Percentiles rank a stretch among this genome's conserved stretches.
Evolutionary conservation across 2,113 vertebrate genomes (phyloP).

Genomic region (Alligator mississippiensis): DNA sequence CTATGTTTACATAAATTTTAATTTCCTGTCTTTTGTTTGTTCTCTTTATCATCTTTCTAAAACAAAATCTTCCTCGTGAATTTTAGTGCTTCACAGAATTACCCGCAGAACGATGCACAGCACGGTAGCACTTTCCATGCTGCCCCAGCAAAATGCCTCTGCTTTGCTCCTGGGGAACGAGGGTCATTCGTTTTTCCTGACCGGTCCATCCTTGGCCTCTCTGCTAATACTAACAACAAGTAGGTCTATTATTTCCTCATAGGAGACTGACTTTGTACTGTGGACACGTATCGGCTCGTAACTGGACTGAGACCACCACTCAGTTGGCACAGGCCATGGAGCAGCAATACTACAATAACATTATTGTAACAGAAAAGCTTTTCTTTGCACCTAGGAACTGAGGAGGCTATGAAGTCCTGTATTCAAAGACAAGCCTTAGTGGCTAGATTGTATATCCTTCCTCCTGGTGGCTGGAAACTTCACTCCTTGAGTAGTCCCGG

Average conservation of each 20-base stretch:
- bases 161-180: fast-evolving
- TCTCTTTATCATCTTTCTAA: constrained; percentile 71
- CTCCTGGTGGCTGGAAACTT: not conserved
- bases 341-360: not conserved
- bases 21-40: constrained; percentile 76
- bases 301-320: constrained; percentile 1
- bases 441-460: not conserved
- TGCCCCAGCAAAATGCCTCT: not conserved
- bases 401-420: not conserved
- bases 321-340: not conserved
- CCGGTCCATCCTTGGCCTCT: not conserved
- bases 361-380: not conserved
- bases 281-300: not conserved
- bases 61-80: constrained; percentile 59
- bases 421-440: not conserved
- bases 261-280: not conserved
- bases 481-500: not conserved
- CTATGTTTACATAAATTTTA: constrained; percentile 76
- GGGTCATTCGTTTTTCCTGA: not conserved
- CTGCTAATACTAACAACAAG: not conserved
- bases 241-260: not conserved
- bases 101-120: not conserved
- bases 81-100: constrained; percentile 62
- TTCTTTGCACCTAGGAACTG: not conserved
- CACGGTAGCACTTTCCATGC: constrained; percentile 40